Percentiles rank a stretch among this genome's conserved stretches.
phyloP scores from a whole-genome alignment of 2,113 vertebrate species.

The Psammodynastes pulverulentus region DNA sequence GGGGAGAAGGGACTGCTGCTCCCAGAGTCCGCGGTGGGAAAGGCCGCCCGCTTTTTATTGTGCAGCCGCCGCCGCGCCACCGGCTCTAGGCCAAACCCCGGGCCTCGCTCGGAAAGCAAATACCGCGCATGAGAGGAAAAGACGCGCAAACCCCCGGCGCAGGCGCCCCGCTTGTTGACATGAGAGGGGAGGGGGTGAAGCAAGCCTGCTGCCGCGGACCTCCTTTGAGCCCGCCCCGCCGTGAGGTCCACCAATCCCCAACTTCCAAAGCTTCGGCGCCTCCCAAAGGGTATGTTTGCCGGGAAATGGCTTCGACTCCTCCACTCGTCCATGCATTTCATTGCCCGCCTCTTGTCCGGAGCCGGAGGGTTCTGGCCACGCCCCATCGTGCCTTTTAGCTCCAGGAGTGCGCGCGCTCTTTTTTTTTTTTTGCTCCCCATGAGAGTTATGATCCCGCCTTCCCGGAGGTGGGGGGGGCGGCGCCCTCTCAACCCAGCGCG shows the following conservation, averaged over 20 bases:
- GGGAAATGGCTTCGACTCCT: neutral
- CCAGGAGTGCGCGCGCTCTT: neutral
- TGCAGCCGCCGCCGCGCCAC: neutral
- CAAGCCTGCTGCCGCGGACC: neutral
- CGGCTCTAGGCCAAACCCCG: conserved; percentile 32
- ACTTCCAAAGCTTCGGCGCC: neutral
- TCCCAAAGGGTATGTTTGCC: neutral
- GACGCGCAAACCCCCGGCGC: conserved; percentile 51
- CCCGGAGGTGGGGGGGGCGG: neutral
- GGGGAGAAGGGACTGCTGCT: neutral
- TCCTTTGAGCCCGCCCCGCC: neutral
- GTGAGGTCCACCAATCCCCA: neutral
- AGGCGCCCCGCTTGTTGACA: conserved; percentile 59
- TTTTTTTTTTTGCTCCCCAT: neutral
- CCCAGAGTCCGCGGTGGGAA: neutral
- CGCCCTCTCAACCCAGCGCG: neutral
- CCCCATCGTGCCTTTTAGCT: neutral
- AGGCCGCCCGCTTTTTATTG: too few relatives aligned
- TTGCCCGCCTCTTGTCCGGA: neutral
- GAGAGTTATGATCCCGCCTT: neutral
- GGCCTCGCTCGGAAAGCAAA: conserved; percentile 43
- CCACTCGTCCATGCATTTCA: neutral
- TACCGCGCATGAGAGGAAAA: conserved; percentile 64
- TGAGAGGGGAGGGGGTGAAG: conserved; percentile 10
- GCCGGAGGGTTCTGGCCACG: neutral